Conservation (phyloP, 2,113 vertebrate genomes). For the Lamprologus lemairii region DNA sequence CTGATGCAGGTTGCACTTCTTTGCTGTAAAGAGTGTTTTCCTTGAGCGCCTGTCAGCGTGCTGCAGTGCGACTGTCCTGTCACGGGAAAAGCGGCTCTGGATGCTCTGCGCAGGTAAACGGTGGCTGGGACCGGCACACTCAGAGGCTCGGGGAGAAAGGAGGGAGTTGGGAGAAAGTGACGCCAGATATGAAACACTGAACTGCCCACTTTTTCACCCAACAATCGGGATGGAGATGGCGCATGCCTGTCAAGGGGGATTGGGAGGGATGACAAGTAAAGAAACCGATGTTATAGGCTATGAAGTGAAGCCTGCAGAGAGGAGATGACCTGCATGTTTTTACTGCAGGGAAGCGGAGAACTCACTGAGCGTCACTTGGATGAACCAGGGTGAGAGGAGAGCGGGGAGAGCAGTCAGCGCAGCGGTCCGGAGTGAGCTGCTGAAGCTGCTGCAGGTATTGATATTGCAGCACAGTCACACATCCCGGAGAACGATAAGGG, state of each 20-base stretch:
- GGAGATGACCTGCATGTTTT: not conserved
- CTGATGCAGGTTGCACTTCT: slow-evolving; percentile 8
- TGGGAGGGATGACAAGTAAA: slow-evolving; percentile 16
- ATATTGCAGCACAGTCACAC: slow-evolving; percentile 4
- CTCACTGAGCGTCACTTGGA: not conserved
- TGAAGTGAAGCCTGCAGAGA: not conserved
- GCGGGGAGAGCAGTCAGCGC: slow-evolving; percentile 23
- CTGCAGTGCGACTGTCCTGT: slow-evolving; percentile 62
- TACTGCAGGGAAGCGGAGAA: slow-evolving; percentile 1
- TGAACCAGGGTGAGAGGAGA: not conserved
- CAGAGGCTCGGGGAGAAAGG: not conserved
- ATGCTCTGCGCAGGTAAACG: slow-evolving; percentile 47
- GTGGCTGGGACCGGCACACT: not conserved
- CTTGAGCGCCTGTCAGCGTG: slow-evolving; percentile 28
- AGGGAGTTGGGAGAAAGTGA: slow-evolving; percentile 33
- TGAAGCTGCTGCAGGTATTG: slow-evolving; percentile 26
- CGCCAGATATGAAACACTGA: slow-evolving; percentile 43
- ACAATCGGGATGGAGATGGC: slow-evolving; percentile 28
- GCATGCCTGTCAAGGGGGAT: slow-evolving; percentile 19
- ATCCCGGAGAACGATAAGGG: not conserved
- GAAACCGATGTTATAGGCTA: slow-evolving; percentile 20
- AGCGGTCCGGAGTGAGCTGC: not conserved
- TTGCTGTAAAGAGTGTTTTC: not conserved
- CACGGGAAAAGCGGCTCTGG: not conserved
- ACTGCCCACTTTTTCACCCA: slow-evolving; percentile 58